Conservation (phyloP, 2,888 invertebrate species). For the Phengaris arion region DNA sequence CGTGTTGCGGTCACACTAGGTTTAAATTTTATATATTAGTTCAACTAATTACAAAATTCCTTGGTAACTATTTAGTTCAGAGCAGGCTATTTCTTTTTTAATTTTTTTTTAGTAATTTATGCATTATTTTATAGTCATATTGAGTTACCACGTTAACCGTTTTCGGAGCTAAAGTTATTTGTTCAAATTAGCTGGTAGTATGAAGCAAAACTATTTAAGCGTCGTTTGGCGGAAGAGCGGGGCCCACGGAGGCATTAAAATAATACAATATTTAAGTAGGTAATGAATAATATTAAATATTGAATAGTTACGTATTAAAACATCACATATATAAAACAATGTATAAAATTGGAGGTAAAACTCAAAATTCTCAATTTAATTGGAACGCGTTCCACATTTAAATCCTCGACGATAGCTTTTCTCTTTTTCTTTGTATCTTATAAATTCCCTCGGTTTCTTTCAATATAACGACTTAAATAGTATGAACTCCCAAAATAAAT, state of each 20-base stretch:
- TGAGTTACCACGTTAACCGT: no score
- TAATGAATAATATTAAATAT: no score
- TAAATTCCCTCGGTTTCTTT: neutral
- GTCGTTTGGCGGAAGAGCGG: no score
- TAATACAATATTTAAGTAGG: no score
- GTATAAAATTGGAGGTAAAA: neutral
- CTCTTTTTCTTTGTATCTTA: neutral
- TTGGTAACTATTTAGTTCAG: neutral
- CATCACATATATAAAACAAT: neutral
- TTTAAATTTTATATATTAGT: slow-evolving; percentile 3
- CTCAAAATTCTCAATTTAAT: neutral
- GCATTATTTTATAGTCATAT: no score
- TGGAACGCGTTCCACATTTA: neutral
- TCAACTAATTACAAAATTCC: neutral
- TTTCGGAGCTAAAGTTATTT: no score
- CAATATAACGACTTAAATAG: slow-evolving; percentile 38
- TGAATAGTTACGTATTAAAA: neutral
- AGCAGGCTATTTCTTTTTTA: neutral
- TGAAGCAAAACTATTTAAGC: no score
- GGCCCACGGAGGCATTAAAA: no score
- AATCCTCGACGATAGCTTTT: neutral
- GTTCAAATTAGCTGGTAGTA: no score
- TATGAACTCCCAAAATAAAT: slow-evolving; percentile 13
- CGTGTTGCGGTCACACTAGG: neutral
- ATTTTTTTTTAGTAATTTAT: neutral